These are phyloP conservation scores for Euzophera pinguis DNA, from an alignment of 2,888 invertebrate genomes.

Conservation along the genomic window DNA sequence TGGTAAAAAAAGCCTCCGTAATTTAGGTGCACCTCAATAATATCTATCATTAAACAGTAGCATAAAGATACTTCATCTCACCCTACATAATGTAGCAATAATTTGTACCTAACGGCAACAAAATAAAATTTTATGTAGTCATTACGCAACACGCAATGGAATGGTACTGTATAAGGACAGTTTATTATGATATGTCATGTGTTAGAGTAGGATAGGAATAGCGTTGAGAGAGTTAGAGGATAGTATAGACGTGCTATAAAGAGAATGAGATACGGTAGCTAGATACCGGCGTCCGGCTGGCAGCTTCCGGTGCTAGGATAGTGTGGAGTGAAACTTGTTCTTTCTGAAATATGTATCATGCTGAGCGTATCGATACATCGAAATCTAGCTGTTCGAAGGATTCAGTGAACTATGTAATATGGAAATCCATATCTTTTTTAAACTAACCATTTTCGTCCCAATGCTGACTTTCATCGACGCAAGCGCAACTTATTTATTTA, in stretches of 20 bases:
- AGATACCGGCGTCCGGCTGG: constrained; percentile 71
- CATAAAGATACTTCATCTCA: constrained; percentile 42
- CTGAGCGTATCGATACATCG: too few relatives aligned
- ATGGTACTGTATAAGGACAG: constrained; percentile 47
- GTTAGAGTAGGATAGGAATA: constrained; percentile 43
- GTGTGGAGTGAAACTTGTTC: constrained; percentile 11
- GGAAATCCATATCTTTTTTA: too few relatives aligned
- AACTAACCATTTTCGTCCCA: too few relatives aligned
- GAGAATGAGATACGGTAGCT: constrained; percentile 69
- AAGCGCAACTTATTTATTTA: too few relatives aligned
- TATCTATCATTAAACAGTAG: constrained; percentile 61
- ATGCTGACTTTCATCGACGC: too few relatives aligned
- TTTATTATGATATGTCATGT: constrained; percentile 31
- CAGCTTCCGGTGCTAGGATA: constrained; percentile 56
- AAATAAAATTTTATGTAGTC: constrained; percentile 67
- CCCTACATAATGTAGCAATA: constrained; percentile 56
- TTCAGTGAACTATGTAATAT: too few relatives aligned
- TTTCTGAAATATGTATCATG: too few relatives aligned
- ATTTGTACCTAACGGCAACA: constrained; percentile 56
- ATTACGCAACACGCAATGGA: constrained; percentile 65
- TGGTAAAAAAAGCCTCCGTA: constrained; percentile 22
- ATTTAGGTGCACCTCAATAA: constrained; percentile 28
- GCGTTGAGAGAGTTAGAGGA: constrained; percentile 46
- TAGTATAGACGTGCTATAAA: constrained; percentile 52
- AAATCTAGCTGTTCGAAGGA: too few relatives aligned